Base-by-base conservation (phyloP, 2,797 vertebrate species). In the Pseudocheirus occidentalis region DNA sequence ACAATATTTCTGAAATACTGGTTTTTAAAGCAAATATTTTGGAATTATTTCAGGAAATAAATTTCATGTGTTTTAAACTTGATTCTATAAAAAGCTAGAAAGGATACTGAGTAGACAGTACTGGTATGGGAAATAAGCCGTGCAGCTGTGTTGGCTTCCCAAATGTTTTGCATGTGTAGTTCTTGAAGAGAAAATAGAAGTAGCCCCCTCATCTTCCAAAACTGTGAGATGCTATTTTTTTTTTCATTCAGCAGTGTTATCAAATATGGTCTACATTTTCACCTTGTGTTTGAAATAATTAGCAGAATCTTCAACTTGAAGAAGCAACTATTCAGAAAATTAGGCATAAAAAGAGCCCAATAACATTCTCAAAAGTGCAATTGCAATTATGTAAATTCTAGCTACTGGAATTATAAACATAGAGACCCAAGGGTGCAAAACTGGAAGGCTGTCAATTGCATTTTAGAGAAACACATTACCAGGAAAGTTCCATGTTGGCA, bases 131-230 rank as follows among this genome's bases (percentile, higher is more conserved):
- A 94, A 97, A 97, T 12, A 95, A 96, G 97, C 97, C 97, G 97
- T 96, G 95, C 98, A 99, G 98, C 98, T 99, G 98, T 97, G 97
- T 97, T 98, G 98, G 90, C 90, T 99, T 98, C 97, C 92, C 96
- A 98, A 98, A 94, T 98, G 97, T 97, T 98, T 98, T 98, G 94
- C 97, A 98, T 98, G 95, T 98, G 98, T 97, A 96, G 96, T 97
- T 98, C 94, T 98, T 96, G 50, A 97, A 98, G 96, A 97, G 93
- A 55, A 96, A 96, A 98, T 95, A 97, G 98, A 97, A 55, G 97
- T 53, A 97, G 93, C 96, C 54, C 93, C 55, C 94, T 95, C 90
- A 92, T 97, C 90, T 95, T 98, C 94, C 93, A 96, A 97, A 98
- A 97, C 94, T 95, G 98, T 96, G 97, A 98, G 97, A 97, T 93